These are phyloP conservation scores for Daubentonia madagascariensis DNA, from an alignment of 2,113 vertebrate species.

Conservation along the genomic window DNA sequence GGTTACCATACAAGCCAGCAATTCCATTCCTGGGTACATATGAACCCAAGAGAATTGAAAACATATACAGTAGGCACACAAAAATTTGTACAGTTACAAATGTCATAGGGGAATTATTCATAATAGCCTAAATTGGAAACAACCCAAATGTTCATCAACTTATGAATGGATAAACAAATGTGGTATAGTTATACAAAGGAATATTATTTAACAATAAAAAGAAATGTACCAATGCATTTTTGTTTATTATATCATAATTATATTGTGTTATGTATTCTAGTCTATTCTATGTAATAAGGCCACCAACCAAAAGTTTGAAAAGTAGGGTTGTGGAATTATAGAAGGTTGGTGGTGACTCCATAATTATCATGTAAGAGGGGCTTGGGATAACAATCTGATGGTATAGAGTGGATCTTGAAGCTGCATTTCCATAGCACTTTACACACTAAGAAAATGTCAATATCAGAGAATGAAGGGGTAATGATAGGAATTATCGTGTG, in stretches of 20 bases:
- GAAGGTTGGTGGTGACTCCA: too few relatives aligned
- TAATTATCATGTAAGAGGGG: too few relatives aligned
- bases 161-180: not conserved
- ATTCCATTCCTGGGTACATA: not conserved
- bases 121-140: not conserved
- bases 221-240: not conserved
- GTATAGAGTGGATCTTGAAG: not conserved
- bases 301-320: not conserved
- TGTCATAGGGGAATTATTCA: not conserved
- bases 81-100: not conserved
- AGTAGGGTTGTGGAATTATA: not conserved
- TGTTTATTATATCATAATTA: not conserved
- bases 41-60: not conserved
- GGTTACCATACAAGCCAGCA: not conserved
- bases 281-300: not conserved
- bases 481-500: not conserved
- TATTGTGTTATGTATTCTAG: not conserved
- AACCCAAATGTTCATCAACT: not conserved
- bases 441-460: not conserved
- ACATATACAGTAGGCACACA: not conserved
- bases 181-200: not conserved
- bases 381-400: not conserved
- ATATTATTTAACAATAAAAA: not conserved
- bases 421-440: not conserved
- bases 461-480: not conserved